A percentile compares a stretch with the other conserved stretches of the same genome.
phyloP scores from a whole-genome alignment of 2,888 invertebrate genomes.

The Xestia ashworthii region DNA sequence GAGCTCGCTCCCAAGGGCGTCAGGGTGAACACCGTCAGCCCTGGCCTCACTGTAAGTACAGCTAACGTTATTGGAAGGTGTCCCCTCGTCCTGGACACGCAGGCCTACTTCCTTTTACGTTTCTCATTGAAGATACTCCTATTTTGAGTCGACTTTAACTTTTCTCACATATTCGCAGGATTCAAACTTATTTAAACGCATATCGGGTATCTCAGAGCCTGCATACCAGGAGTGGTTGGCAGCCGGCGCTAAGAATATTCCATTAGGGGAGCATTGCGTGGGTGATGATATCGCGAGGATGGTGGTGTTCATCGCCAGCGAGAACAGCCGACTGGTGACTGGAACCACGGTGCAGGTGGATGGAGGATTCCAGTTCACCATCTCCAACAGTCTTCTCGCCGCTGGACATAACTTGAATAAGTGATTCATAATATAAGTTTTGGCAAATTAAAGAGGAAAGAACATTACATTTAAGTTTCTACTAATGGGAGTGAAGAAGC shows the following conservation, averaged over 20 bases:
- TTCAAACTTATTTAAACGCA: conserved; percentile 59
- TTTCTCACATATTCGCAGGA: conserved; percentile 29
- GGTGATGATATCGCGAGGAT: conserved; percentile 94
- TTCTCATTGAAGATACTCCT: not conserved
- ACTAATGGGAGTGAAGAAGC: too few relatives aligned
- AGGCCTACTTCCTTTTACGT: not conserved
- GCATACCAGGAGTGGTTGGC: conserved; percentile 65
- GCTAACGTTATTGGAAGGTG: not conserved
- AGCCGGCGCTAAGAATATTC: conserved; percentile 43
- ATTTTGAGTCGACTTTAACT: not conserved
- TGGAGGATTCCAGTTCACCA: conserved; percentile 61
- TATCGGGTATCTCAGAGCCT: conserved; percentile 60
- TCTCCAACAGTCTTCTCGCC: not conserved
- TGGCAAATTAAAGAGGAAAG: not conserved
- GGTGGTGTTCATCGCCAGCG: conserved; percentile 96
- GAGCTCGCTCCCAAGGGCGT: conserved; percentile 91
- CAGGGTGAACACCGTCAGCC: conserved; percentile 93
- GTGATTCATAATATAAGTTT: not conserved
- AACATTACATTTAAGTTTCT: too few relatives aligned
- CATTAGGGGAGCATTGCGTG: conserved; percentile 64
- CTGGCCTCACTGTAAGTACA: conserved; percentile 91
- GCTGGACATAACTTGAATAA: not conserved
- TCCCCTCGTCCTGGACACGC: not conserved
- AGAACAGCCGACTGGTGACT: conserved; percentile 95
- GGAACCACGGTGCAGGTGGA: conserved; percentile 87